Percentiles rank a stretch among this genome's conserved stretches.
Conservation (phyloP, 2,113 vertebrate genomes). For the Megaleporinus macrocephalus region DNA sequence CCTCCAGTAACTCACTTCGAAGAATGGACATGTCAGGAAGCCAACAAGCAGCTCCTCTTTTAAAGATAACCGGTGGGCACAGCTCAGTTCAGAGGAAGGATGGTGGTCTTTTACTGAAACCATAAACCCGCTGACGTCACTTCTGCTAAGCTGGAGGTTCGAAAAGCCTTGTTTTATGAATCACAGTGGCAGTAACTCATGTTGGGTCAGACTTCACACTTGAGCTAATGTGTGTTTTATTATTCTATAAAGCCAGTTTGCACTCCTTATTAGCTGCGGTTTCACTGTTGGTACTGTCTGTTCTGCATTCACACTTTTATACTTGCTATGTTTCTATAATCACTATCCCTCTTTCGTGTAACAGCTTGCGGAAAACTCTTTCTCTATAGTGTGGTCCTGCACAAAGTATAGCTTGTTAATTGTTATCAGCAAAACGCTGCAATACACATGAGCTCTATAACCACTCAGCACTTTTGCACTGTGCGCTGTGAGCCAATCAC, state of each 20-base stretch:
- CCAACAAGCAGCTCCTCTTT: constrained; percentile 12
- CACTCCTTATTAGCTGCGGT: constrained; percentile 31
- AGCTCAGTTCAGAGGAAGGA: constrained; percentile 28
- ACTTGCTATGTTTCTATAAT: not conserved
- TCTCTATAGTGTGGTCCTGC: not conserved
- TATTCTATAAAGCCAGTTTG: constrained; percentile 48
- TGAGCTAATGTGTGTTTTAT: constrained; percentile 56
- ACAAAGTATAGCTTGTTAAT: not conserved
- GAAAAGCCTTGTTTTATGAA: constrained; percentile 54
- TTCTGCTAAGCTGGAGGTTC: constrained; percentile 32
- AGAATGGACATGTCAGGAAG: not conserved
- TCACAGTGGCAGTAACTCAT: constrained; percentile 46
- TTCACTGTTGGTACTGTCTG: not conserved
- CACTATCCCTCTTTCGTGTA: not conserved
- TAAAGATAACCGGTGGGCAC: constrained; percentile 28
- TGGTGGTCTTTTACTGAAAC: constrained; percentile 44
- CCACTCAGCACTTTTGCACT: too few species aligned
- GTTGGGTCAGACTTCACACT: constrained; percentile 42
- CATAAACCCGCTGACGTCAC: constrained; percentile 58
- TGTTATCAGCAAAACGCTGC: not conserved
- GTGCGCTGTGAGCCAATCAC: too few species aligned
- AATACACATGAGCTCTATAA: not conserved
- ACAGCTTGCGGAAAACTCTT: not conserved
- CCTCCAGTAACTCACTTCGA: not conserved
- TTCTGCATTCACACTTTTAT: not conserved